Evolutionary conservation across 2,888 invertebrate genomes (phyloP).

Genomic region (Cryptus viduatorius): DNA sequence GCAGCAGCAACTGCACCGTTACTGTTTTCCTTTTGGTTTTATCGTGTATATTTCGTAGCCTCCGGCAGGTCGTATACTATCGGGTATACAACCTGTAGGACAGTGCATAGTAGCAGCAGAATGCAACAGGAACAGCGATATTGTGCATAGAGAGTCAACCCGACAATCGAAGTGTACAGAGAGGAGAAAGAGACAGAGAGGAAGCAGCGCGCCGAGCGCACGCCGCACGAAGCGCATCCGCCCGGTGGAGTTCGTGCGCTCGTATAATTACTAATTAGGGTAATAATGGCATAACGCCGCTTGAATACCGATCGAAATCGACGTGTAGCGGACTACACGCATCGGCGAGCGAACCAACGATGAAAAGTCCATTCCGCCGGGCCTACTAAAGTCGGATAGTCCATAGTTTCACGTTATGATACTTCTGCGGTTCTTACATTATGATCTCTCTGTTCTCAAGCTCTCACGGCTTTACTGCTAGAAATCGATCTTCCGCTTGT

Average conservation of each 20-base stretch:
- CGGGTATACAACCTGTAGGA: constrained; percentile 36
- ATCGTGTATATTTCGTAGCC: constrained; percentile 54
- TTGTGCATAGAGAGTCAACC: constrained; percentile 37
- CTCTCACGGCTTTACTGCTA: constrained; percentile 1
- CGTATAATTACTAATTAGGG: constrained; percentile 74
- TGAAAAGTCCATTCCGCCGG: constrained; percentile 20
- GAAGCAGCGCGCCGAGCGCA: constrained; percentile 27
- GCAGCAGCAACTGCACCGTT: constrained; percentile 55
- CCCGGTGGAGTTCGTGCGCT: constrained; percentile 61
- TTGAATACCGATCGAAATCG: constrained; percentile 67
- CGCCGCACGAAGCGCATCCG: constrained; percentile 54
- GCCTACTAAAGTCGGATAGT: neutral
- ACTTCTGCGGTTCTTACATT: neutral
- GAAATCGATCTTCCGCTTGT: constrained; percentile 11
- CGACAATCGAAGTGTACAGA: constrained; percentile 45
- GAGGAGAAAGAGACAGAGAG: constrained; percentile 15
- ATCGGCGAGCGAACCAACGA: constrained; percentile 69
- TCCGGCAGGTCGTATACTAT: constrained; percentile 21
- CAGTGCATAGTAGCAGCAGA: neutral
- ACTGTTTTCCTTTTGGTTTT: constrained; percentile 61
- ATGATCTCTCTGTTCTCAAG: constrained; percentile 4
- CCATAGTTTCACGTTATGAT: constrained; percentile 9
- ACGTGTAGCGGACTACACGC: constrained; percentile 72
- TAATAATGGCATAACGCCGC: constrained; percentile 73
- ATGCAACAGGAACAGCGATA: constrained; percentile 30